These are phyloP conservation scores for Tetanocera ferruginea DNA, from an alignment of 2,888 invertebrate genomes.

Conservation along the genomic window DNA sequence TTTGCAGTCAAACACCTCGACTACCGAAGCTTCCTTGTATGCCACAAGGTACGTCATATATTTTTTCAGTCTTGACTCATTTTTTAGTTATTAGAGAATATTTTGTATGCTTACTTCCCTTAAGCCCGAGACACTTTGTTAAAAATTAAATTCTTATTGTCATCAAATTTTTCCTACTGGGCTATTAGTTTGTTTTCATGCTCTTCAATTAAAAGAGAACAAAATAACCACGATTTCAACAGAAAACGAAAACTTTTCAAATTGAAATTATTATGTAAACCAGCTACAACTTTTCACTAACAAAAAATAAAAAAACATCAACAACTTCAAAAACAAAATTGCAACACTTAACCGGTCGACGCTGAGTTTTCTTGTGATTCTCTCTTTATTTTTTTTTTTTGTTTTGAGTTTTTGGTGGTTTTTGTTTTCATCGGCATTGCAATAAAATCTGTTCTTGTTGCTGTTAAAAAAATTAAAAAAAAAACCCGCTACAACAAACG, in stretches of 20 bases:
- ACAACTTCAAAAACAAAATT: conserved; percentile 19
- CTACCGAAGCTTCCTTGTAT: too few relatives aligned
- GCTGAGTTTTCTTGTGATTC: neutral
- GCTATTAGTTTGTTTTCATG: neutral
- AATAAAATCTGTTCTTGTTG: conserved; percentile 12
- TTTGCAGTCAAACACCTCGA: too few relatives aligned
- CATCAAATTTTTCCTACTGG: neutral
- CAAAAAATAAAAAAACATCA: neutral
- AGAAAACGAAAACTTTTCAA: neutral
- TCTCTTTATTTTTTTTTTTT: neutral
- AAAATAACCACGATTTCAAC: neutral
- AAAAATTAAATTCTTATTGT: too few relatives aligned
- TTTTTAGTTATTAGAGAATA: too few relatives aligned
- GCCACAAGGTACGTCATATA: too few relatives aligned
- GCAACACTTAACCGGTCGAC: conserved; percentile 30
- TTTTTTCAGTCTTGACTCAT: too few relatives aligned
- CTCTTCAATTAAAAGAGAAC: conserved; percentile 14
- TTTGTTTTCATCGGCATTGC: conserved; percentile 16
- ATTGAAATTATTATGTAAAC: conserved; percentile 30
- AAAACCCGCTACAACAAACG: too few relatives aligned
- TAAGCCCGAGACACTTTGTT: too few relatives aligned
- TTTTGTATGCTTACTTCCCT: too few relatives aligned
- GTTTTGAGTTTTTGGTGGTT: neutral
- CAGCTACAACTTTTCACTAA: conserved; percentile 16
- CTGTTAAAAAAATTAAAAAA: neutral